Conservation (phyloP, 2,113 vertebrate genomes). For the Pogonocichla stellata region DNA sequence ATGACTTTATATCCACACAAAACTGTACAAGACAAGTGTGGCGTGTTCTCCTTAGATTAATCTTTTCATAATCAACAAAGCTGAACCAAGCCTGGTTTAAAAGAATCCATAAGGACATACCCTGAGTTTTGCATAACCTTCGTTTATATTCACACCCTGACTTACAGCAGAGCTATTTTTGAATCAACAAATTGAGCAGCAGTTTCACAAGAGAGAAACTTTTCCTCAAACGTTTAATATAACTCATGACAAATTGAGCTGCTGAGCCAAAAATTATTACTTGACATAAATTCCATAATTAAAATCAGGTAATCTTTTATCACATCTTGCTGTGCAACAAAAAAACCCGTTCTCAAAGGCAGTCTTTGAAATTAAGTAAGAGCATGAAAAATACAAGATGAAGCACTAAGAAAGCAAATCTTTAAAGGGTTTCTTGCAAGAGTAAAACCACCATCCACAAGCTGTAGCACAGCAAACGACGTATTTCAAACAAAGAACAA, state of each 20-base stretch:
- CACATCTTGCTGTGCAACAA: neutral
- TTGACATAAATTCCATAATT: constrained; percentile 41
- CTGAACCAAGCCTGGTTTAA: neutral
- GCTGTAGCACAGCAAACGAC: neutral
- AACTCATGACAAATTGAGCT: constrained; percentile 38
- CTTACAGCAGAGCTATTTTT: constrained; percentile 37
- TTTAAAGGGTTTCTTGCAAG: neutral
- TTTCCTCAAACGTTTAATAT: constrained; percentile 16
- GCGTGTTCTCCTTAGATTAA: neutral
- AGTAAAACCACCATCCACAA: constrained; percentile 4
- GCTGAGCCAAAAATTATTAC: constrained; percentile 35
- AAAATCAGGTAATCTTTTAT: constrained; percentile 40
- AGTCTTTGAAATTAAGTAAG: constrained; percentile 26
- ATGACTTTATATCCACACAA: neutral
- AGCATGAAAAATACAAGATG: neutral
- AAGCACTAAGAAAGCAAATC: neutral
- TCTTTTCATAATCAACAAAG: constrained; percentile 10
- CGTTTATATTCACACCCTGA: constrained; percentile 16
- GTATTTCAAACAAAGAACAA: neutral
- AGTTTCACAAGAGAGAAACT: constrained; percentile 24
- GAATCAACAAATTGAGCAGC: constrained; percentile 23
- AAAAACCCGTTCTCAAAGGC: constrained; percentile 26
- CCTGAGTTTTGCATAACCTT: neutral
- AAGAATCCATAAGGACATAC: neutral
- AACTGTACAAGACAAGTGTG: neutral